Conservation (phyloP, 2,888 invertebrate species). For the Salticus scenicus region DNA sequence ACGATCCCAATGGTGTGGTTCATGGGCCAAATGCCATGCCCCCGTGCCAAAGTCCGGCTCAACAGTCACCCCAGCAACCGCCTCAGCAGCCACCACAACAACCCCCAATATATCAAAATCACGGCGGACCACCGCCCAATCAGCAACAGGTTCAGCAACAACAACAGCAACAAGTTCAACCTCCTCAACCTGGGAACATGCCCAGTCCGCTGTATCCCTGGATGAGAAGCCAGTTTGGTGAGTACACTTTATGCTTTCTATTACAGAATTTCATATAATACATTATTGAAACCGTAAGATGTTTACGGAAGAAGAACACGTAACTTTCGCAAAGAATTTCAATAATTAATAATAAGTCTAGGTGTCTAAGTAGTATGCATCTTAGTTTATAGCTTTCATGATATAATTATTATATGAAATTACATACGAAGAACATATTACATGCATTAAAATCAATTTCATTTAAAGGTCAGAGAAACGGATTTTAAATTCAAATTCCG, state of each 20-base stretch:
- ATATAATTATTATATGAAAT: too few species aligned
- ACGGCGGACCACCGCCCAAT: constrained; percentile 65
- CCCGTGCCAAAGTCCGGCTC: constrained; percentile 70
- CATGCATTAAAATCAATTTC: too few species aligned
- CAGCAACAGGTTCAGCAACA: constrained; percentile 65
- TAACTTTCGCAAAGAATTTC: too few species aligned
- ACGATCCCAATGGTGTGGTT: constrained; percentile 70
- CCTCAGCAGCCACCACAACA: constrained; percentile 54
- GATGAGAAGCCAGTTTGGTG: constrained; percentile 99
- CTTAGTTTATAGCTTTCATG: too few species aligned
- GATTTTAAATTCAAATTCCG: too few species aligned
- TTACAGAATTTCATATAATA: too few species aligned
- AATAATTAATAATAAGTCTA: too few species aligned
- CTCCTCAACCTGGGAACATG: constrained; percentile 76
- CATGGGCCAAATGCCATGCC: constrained; percentile 66
- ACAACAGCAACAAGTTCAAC: constrained; percentile 61
- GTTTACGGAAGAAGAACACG: too few species aligned
- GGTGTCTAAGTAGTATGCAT: too few species aligned
- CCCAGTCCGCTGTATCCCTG: constrained; percentile 97
- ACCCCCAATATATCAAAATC: constrained; percentile 58
- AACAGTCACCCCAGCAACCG: constrained; percentile 62
- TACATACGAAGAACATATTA: too few species aligned
- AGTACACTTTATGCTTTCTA: constrained; percentile 77
- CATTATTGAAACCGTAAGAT: too few species aligned
- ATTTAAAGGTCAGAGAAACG: too few species aligned